phyloP scores from a whole-genome alignment of 2,888 invertebrate genomes.

The Drosophila antonietae region DNA sequence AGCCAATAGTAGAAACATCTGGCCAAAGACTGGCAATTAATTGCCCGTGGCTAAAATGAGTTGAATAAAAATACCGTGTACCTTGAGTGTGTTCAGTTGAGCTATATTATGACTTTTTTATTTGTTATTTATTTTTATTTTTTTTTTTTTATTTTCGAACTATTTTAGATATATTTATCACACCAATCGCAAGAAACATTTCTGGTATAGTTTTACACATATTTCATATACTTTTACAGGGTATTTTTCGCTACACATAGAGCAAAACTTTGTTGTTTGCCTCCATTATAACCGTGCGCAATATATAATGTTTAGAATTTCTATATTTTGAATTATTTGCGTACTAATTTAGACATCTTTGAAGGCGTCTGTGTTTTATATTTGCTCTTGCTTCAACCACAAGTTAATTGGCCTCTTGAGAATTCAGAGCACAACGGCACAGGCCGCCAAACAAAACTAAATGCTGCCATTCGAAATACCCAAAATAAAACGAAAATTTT shows the following conservation, averaged over 20 bases:
- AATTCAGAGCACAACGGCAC: constrained; percentile 49
- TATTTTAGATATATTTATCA: too few species aligned
- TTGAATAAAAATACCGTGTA: constrained; percentile 17
- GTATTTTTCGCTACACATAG: background rate
- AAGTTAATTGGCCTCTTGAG: constrained; percentile 80
- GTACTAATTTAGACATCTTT: constrained; percentile 34
- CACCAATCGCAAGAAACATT: too few species aligned
- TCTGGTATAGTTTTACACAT: too few species aligned
- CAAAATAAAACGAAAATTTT: constrained; percentile 65
- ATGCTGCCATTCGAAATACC: constrained; percentile 64
- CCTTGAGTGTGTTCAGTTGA: background rate
- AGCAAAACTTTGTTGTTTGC: background rate
- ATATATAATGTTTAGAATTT: constrained; percentile 24
- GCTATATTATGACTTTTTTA: background rate
- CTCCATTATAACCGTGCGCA: constrained; percentile 24
- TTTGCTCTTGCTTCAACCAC: constrained; percentile 33
- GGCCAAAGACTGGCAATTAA: constrained; percentile 22
- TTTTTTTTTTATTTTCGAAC: too few species aligned
- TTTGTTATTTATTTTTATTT: too few species aligned
- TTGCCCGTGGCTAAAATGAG: constrained; percentile 27
- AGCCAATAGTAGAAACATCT: constrained; percentile 37
- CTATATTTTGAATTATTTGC: constrained; percentile 20
- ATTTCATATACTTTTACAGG: background rate
- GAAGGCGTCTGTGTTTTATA: constrained; percentile 13
- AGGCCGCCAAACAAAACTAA: constrained; percentile 34